A percentile compares a stretch with the other conserved stretches of the same genome.
Evolutionary conservation across 2,797 vertebrate genomes (phyloP).

Genomic region (Myotis myotis): DNA sequence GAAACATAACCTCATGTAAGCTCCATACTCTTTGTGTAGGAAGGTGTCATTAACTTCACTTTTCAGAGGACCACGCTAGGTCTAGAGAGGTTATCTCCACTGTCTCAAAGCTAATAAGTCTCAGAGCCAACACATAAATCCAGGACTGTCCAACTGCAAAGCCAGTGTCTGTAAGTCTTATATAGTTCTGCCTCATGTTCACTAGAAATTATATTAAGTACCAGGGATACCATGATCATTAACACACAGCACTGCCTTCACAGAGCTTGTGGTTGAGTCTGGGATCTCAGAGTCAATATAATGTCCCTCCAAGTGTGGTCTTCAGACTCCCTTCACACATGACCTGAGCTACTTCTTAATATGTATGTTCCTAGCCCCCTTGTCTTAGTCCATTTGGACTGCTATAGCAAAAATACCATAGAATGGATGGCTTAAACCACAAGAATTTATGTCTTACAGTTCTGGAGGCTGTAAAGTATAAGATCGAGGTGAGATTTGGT

Average conservation of each 20-base stretch:
- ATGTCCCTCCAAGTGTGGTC: neutral
- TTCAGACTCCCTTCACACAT: neutral
- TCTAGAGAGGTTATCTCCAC: neutral
- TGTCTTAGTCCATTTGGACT: neutral
- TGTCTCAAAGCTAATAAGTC: neutral
- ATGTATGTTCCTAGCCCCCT: accelerated
- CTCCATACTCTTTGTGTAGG: neutral
- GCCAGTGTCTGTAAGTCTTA: neutral
- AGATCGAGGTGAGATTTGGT: neutral
- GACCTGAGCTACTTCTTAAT: neutral
- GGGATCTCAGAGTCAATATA: neutral
- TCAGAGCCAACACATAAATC: neutral
- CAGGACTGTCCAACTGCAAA: neutral
- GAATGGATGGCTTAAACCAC: neutral
- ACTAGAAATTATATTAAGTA: neutral
- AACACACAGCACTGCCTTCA: neutral
- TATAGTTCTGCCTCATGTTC: neutral
- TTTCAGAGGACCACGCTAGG: neutral
- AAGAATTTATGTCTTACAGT: neutral
- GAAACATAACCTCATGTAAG: neutral
- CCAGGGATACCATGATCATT: neutral
- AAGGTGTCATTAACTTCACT: neutral
- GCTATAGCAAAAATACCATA: neutral
- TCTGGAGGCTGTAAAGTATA: neutral
- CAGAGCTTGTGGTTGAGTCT: neutral